Evolutionary conservation across 2,797 vertebrate genomes (phyloP).

Genomic region (Pelobates cultripes): DNA sequence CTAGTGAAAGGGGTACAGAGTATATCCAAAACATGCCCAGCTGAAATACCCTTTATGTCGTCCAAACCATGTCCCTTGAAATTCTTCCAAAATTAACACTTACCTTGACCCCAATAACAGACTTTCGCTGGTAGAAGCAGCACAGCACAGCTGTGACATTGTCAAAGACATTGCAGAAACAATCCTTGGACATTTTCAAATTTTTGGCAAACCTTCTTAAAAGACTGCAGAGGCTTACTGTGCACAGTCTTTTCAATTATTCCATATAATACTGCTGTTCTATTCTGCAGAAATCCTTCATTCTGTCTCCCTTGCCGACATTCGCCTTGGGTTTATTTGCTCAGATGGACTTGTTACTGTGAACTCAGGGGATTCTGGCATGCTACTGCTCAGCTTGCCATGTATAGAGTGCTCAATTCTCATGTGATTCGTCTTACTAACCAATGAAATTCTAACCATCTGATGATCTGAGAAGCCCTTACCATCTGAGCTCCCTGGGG

Average conservation of each 20-base stretch:
- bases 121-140: constrained; percentile 92
- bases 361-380: constrained; percentile 63
- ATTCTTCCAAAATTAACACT: constrained; percentile 63
- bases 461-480: constrained; percentile 71
- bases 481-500: constrained; percentile 59
- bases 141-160: constrained; percentile 86
- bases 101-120: constrained; percentile 90
- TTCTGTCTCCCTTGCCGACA: constrained; percentile 53
- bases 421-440: constrained; percentile 79
- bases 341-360: constrained; percentile 67
- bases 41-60: no score
- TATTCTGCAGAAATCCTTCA: constrained; percentile 47
- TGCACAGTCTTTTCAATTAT: constrained; percentile 8
- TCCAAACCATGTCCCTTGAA: not conserved
- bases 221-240: constrained; percentile 47
- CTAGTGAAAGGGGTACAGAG: no score
- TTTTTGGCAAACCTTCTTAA: constrained; percentile 30
- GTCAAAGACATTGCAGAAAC: constrained; percentile 77
- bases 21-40: no score
- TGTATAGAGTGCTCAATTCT: constrained; percentile 70
- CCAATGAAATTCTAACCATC: constrained; percentile 78
- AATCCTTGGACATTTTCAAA: constrained; percentile 83
- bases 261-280: not conserved
- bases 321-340: constrained; percentile 65
- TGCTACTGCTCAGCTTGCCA: constrained; percentile 71